phyloP scores from a whole-genome alignment of 2,888 invertebrate genomes.

The Omphaloscelis lunosa region DNA sequence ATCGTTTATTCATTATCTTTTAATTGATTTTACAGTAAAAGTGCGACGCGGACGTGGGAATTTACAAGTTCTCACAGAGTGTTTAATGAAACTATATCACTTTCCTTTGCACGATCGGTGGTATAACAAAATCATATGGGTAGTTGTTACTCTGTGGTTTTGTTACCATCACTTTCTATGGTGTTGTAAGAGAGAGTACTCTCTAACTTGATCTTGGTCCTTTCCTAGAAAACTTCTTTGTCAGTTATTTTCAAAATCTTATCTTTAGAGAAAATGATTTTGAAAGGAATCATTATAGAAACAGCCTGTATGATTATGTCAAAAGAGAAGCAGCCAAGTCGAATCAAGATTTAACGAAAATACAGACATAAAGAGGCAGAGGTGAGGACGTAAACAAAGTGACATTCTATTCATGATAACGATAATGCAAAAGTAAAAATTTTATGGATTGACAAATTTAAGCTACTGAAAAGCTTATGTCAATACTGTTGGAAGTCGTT shows the following conservation, averaged over 20 bases:
- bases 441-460: too few species aligned
- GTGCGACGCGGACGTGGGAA: conserved; percentile 42
- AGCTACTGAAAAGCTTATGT: too few species aligned
- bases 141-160: conserved; percentile 24
- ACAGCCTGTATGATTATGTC: background rate
- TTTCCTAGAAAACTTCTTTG: too few species aligned
- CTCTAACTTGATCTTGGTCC: background rate
- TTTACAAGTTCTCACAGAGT: conserved; percentile 36
- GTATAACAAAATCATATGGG: conserved; percentile 23
- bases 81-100: conserved; percentile 35
- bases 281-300: background rate
- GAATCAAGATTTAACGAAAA: background rate
- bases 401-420: background rate
- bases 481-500: too few species aligned
- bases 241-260: background rate
- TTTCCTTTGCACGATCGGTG: conserved; percentile 39
- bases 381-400: background rate
- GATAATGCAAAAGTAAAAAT: background rate
- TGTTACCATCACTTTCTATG: conserved; percentile 8
- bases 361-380: background rate
- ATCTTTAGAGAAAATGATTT: background rate
- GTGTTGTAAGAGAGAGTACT: background rate
- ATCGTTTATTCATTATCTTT: conserved; percentile 23
- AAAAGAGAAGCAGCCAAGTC: background rate
- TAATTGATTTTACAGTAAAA: conserved; percentile 52